phyloP scores from a whole-genome alignment of 2,113 vertebrate genomes.

The Procavia capensis region DNA sequence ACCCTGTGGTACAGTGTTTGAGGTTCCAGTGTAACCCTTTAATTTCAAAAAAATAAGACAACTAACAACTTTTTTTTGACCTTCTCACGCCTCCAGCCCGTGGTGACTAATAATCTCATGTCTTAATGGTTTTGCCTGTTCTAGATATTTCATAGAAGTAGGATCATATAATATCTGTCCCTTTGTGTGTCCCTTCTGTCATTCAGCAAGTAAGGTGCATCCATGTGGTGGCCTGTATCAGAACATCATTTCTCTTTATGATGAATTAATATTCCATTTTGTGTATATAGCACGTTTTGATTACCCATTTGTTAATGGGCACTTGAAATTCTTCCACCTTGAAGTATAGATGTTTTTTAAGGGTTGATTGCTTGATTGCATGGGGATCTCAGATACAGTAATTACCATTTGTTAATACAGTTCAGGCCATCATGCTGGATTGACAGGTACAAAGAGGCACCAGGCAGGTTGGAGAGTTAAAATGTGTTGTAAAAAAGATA shows the following conservation, averaged over 20 bases:
- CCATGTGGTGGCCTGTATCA: not conserved
- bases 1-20: no score
- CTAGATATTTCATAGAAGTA: no score
- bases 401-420: not conserved
- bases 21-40: no score
- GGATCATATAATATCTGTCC: no score
- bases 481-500: not conserved
- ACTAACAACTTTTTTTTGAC: no score
- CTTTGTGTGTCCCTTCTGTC: not conserved
- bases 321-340: not conserved
- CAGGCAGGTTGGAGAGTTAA: not conserved
- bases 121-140: no score
- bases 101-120: no score
- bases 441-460: not conserved
- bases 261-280: not conserved
- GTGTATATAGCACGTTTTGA: not conserved
- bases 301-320: not conserved
- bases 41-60: no score
- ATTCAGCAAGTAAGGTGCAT: not conserved
- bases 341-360: no score
- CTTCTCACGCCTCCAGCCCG: no score
- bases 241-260: not conserved
- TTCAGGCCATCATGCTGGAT: not conserved
- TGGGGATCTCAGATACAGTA: not conserved
- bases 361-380: not conserved